Conservation (phyloP, 2,888 invertebrate species). For the Lottia scabra region DNA sequence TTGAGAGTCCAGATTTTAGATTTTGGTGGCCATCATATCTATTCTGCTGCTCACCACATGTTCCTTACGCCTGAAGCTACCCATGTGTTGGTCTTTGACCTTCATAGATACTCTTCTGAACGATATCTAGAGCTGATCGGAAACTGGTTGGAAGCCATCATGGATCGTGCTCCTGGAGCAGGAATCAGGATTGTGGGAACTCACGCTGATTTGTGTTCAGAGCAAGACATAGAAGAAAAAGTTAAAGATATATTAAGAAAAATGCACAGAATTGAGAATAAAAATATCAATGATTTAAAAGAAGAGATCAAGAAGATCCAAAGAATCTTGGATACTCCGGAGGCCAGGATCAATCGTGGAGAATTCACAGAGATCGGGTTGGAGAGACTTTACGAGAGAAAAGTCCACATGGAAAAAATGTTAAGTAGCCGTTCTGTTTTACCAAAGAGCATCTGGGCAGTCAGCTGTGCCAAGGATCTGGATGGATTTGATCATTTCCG, state of each 20-base stretch:
- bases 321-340: slow-evolving; percentile 34
- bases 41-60: slow-evolving; percentile 64
- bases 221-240: slow-evolving; percentile 43
- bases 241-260: slow-evolving; percentile 43
- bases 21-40: slow-evolving; percentile 63
- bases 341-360: slow-evolving; percentile 40
- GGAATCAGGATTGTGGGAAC: slow-evolving; percentile 55
- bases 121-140: slow-evolving; percentile 49
- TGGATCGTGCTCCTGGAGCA: slow-evolving; percentile 58
- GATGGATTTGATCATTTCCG: slow-evolving; percentile 33
- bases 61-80: slow-evolving; percentile 60
- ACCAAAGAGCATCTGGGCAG: slow-evolving; percentile 46
- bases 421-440: slow-evolving; percentile 48
- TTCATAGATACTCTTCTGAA: slow-evolving; percentile 43
- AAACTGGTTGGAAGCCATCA: slow-evolving; percentile 60
- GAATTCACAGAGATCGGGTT: slow-evolving; percentile 53
- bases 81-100: slow-evolving; percentile 59
- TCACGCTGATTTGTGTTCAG: slow-evolving; percentile 52
- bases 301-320: slow-evolving; percentile 30
- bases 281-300: slow-evolving; percentile 41
- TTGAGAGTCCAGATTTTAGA: slow-evolving; percentile 56
- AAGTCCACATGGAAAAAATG: slow-evolving; percentile 48
- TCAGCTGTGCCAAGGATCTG: slow-evolving; percentile 59
- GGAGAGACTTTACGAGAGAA: slow-evolving; percentile 52
- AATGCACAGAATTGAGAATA: slow-evolving; percentile 49